Evolutionary conservation across 2,113 vertebrate genomes (phyloP).

Genomic region (Ailuropoda melanoleuca): DNA sequence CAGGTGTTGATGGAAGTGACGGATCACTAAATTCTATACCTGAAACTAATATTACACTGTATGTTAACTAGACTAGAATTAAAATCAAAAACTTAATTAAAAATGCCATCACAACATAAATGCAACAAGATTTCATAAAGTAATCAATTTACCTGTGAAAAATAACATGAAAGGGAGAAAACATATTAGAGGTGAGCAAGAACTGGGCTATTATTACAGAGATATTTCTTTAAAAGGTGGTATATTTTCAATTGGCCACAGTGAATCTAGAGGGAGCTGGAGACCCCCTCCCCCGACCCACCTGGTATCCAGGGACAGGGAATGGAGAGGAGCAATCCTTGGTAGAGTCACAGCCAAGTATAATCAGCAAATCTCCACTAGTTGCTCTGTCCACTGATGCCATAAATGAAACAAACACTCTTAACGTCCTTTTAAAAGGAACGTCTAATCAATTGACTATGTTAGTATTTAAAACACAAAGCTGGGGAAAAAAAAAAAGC

Average conservation of each 20-base stretch:
- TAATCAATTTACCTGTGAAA: background rate
- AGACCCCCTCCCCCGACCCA: background rate
- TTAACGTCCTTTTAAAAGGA: background rate
- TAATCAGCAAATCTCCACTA: background rate
- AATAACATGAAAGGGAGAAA: background rate
- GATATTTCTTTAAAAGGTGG: background rate
- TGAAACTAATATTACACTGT: background rate
- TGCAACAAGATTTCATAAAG: background rate
- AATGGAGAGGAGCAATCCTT: fast-evolving
- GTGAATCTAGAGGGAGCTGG: background rate
- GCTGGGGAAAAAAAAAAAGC: background rate
- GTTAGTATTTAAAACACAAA: constrained; percentile 39
- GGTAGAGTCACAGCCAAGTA: background rate
- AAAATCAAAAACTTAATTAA: background rate
- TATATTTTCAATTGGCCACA: background rate
- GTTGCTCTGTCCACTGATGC: background rate
- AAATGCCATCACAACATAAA: background rate
- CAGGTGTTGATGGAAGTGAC: background rate
- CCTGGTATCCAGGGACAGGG: background rate
- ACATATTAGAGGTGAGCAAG: background rate
- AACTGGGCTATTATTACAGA: background rate
- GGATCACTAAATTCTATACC: background rate
- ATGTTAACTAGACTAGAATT: background rate
- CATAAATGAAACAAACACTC: constrained; percentile 25
- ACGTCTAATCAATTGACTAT: background rate